Base-by-base conservation (phyloP, 1,140 invertebrate species). In the Dendrolimus punctatus region DNA sequence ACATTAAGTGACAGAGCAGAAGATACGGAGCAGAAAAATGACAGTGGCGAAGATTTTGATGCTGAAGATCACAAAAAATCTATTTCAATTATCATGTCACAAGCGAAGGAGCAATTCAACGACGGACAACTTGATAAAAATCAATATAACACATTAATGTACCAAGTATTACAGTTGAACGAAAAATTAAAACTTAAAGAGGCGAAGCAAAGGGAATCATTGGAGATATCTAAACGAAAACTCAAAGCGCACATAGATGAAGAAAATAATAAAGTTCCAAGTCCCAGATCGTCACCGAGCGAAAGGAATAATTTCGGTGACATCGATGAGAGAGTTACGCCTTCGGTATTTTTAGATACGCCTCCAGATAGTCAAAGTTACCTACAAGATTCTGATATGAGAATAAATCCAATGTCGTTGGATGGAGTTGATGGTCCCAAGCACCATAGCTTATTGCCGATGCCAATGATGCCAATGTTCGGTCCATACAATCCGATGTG, bases 51-150 rank as follows among this genome's bases (percentile, higher is more conserved):
- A 49, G 87, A 85, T 36, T 87, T 90, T 42, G 91, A 92, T 46
- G 63, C 87, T 49, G 87, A 89, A 59, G 87, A 87, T 55, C 80
- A 90, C 46, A 91, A 92, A 49, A 88, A 90, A 53, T 92, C 91
- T 50, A 91, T 92, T 49, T 92, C 93, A 65, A 93, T 93, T 6
- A 95, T 97, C 42, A 91, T 97, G 68, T 91, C 91, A 37, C 92
- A 95, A 69, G 95, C 95, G 1, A 93, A 96, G 46, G 93, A 95
- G 66, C 91, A 96, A 63, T 87, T 92, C 45, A 91, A 91, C 46
- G 90, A 91, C 46, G 95, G 95, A 2, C 89, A 90, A 8, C 91
- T 98, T 39, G 92, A 92, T 39, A 92, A 92, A 65, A 90, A 91
- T 6, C 92, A 96, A 66, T 95, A 96, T 70, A 93, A 95, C 58